phyloP scores from a whole-genome alignment of 2,797 vertebrate species.

The Tokudaia muenninki region DNA sequence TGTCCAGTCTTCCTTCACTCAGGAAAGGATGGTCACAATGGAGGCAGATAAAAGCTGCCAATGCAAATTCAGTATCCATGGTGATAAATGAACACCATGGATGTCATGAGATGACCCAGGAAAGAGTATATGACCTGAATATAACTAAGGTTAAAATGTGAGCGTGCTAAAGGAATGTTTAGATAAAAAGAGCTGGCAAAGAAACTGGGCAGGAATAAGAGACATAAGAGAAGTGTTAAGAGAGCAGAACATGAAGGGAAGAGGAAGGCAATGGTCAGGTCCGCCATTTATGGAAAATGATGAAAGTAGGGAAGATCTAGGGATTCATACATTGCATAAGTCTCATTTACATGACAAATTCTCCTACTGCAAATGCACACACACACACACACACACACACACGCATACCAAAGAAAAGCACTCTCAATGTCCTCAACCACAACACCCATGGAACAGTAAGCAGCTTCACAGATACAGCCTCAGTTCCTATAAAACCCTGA shows the following conservation, averaged over 20 bases:
- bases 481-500: neutral
- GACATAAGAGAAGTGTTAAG: neutral
- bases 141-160: neutral
- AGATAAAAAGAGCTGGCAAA: neutral
- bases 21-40: neutral
- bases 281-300: neutral
- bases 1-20: neutral
- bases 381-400: no score
- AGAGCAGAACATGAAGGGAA: neutral
- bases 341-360: neutral
- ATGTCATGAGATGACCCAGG: neutral
- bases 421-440: neutral
- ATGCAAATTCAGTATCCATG: neutral
- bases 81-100: neutral
- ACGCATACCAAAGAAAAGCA: neutral
- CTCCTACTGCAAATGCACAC: neutral
- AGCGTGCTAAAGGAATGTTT: neutral
- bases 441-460: rapidly evolving
- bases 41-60: neutral
- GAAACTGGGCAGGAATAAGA: neutral
- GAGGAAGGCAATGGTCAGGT: neutral
- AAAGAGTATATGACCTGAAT: neutral
- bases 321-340: neutral
- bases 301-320: neutral
- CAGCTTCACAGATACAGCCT: neutral